Conservation (phyloP, 2,888 invertebrate species). For the Drosophila neotestacea region DNA sequence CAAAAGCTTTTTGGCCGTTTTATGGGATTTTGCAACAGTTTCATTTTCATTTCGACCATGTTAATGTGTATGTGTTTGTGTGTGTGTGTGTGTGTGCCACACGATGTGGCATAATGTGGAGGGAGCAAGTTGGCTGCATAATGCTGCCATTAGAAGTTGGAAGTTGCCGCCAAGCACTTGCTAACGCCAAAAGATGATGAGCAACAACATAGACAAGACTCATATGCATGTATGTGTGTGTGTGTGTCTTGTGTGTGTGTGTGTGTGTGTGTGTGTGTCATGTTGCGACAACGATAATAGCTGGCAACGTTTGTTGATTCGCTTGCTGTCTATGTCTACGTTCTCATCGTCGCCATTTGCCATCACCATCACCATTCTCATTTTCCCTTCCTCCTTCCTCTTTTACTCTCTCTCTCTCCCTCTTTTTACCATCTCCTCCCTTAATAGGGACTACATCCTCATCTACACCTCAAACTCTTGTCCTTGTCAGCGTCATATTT, state of each 20-base stretch:
- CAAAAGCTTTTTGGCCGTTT: slow-evolving; percentile 81
- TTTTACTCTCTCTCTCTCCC: not conserved
- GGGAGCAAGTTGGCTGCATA: slow-evolving; percentile 51
- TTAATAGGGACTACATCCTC: not conserved
- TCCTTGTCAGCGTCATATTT: slow-evolving; percentile 72
- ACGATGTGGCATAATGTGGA: not conserved
- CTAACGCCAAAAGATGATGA: slow-evolving; percentile 79
- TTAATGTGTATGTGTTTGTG: slow-evolving; percentile 5
- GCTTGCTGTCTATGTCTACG: slow-evolving; percentile 52
- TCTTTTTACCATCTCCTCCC: not conserved
- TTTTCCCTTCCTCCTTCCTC: not conserved
- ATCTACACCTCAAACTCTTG: slow-evolving; percentile 38
- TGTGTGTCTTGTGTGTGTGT: slow-evolving; percentile 16
- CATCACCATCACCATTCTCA: slow-evolving; percentile 21
- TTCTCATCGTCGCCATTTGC: slow-evolving; percentile 32
- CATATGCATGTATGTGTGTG: slow-evolving; percentile 23
- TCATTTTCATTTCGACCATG: slow-evolving; percentile 74
- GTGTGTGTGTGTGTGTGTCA: slow-evolving; percentile 47
- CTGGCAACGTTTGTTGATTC: slow-evolving; percentile 75
- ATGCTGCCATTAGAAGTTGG: slow-evolving; percentile 78
- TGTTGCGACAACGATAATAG: slow-evolving; percentile 80
- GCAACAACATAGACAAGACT: slow-evolving; percentile 53
- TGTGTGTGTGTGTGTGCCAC: slow-evolving; percentile 1
- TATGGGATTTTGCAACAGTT: slow-evolving; percentile 80
- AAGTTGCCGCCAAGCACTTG: slow-evolving; percentile 78